These are phyloP conservation scores for Uropsilus gracilis DNA, from an alignment of 2,113 vertebrate species.

Conservation along the genomic window DNA sequence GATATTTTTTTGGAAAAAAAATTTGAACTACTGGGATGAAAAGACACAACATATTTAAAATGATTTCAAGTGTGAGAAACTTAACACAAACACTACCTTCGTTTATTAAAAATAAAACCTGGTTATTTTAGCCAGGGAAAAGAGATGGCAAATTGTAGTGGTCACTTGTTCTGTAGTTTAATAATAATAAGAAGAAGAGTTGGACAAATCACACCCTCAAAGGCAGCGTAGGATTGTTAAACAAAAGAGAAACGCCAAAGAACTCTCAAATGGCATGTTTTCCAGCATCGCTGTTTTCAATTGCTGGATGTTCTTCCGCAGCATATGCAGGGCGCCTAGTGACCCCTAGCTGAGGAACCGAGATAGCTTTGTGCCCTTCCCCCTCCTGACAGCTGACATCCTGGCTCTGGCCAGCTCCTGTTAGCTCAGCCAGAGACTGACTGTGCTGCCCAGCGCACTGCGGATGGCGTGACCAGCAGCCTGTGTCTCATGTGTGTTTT, in stretches of 20 bases:
- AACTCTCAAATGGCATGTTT: slow-evolving; percentile 50
- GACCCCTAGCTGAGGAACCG: slow-evolving; percentile 79
- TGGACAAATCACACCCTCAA: slow-evolving; percentile 74
- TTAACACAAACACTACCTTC: neutral
- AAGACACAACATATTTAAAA: neutral
- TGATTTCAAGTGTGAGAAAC: slow-evolving; percentile 19
- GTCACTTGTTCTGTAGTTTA: slow-evolving; percentile 49
- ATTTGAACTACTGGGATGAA: neutral
- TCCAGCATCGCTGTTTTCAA: slow-evolving; percentile 73
- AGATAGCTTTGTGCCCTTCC: slow-evolving; percentile 1
- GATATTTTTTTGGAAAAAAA: neutral
- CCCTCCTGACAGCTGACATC: neutral
- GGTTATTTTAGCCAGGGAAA: slow-evolving; percentile 33
- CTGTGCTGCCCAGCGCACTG: too few relatives aligned
- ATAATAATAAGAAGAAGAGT: slow-evolving; percentile 72
- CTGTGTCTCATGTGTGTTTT: slow-evolving; percentile 23
- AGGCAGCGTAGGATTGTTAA: slow-evolving; percentile 65
- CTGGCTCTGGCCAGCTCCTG: too few relatives aligned
- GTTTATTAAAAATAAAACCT: neutral
- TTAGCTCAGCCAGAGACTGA: too few relatives aligned
- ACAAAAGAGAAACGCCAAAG: slow-evolving; percentile 74
- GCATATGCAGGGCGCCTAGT: slow-evolving; percentile 72
- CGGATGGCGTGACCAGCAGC: neutral
- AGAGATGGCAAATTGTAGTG: slow-evolving; percentile 42
- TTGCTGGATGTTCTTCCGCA: slow-evolving; percentile 55